Evolutionary conservation across 2,113 vertebrate genomes (phyloP).

Genomic region (Crypturellus undulatus): DNA sequence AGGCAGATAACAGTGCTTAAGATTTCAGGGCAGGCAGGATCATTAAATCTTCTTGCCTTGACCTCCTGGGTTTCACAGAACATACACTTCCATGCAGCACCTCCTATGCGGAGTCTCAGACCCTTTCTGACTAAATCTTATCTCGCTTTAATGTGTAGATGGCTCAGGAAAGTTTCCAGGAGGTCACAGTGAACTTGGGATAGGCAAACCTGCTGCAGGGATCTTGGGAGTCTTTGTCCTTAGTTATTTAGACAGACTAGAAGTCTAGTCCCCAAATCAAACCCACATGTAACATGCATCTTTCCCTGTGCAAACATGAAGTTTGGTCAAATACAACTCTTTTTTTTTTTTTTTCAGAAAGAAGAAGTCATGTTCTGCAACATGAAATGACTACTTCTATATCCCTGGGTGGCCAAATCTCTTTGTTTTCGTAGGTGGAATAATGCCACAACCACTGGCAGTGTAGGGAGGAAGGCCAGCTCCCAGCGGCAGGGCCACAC

Average conservation of each 20-base stretch:
- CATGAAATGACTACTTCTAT: background rate
- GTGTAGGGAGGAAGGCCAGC: background rate
- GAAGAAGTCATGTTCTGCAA: background rate
- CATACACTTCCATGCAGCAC: background rate
- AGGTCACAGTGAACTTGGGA: background rate
- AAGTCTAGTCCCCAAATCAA: background rate
- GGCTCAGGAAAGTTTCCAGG: background rate
- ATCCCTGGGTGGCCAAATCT: background rate
- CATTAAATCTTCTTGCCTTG: background rate
- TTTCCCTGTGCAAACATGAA: background rate
- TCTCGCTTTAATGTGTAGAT: background rate
- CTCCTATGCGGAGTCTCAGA: background rate
- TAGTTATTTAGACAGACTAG: background rate
- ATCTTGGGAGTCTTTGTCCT: background rate
- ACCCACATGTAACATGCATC: background rate
- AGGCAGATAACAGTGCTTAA: background rate
- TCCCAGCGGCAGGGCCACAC: accelerated
- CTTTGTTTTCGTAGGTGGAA: background rate
- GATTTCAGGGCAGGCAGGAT: background rate
- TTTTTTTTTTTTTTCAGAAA: background rate
- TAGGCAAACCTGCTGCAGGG: background rate
- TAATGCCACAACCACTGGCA: background rate
- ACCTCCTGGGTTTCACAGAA: background rate
- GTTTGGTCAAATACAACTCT: background rate
- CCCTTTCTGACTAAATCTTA: background rate